Evolutionary conservation across 2,113 vertebrate species (phyloP).

Genomic region (Microtus pennsylvanicus): DNA sequence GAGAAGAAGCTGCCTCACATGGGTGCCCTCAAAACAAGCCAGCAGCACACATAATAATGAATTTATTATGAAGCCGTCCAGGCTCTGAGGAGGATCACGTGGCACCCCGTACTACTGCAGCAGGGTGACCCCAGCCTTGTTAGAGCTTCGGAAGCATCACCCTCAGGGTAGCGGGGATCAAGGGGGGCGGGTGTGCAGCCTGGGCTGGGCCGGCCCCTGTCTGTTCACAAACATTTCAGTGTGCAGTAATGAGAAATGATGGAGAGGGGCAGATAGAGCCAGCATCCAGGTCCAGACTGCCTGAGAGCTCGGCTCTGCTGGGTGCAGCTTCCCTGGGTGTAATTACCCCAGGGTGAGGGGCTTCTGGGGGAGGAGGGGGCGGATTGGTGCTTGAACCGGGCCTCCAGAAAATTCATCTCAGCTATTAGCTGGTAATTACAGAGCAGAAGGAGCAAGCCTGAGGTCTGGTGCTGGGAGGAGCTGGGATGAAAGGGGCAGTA

Average conservation of each 20-base stretch:
- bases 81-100: conserved; percentile 15
- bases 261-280: conserved; percentile 75
- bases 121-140: not conserved
- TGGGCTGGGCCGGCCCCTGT: conserved; percentile 15
- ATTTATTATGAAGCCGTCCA: conserved; percentile 67
- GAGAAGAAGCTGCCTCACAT: not conserved
- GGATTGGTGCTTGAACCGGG: conserved; percentile 82
- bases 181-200: accelerated
- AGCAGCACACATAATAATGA: conserved; percentile 68
- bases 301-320: conserved; percentile 71
- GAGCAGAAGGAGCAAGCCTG: conserved; percentile 84
- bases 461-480: conserved; percentile 83
- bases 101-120: not conserved
- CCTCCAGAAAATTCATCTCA: conserved; percentile 83
- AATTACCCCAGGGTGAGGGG: conserved; percentile 79
- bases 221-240: conserved; percentile 79
- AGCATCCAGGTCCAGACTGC: conserved; percentile 63
- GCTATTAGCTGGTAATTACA: conserved; percentile 91
- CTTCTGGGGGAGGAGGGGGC: conserved; percentile 70
- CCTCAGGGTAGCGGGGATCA: not conserved
- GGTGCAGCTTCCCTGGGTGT: conserved; percentile 73
- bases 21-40: not conserved
- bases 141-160: not conserved
- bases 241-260: conserved; percentile 75
- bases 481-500: conserved; percentile 86